phyloP scores from a whole-genome alignment of 2,888 invertebrate genomes.

The Saturnia japonica region DNA sequence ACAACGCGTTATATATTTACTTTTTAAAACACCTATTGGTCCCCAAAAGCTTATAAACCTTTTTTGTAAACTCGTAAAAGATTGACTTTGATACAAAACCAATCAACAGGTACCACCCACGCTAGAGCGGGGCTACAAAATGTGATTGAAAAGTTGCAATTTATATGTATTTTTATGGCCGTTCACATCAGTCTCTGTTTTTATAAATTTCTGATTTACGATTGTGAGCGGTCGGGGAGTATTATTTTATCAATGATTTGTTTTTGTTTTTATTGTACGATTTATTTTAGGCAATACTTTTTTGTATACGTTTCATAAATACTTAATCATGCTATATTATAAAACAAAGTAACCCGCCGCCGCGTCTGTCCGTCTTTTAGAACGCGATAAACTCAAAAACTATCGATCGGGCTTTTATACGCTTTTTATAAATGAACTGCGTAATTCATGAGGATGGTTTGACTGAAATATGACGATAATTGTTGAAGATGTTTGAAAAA shows the following conservation, averaged over 20 bases:
- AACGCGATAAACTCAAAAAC: no score
- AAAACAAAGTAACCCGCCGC: no score
- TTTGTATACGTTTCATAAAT: neutral
- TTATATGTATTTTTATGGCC: constrained; percentile 5
- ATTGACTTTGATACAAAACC: neutral
- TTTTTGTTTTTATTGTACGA: neutral
- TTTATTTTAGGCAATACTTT: neutral
- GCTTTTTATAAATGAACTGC: no score
- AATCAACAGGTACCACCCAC: constrained; percentile 8
- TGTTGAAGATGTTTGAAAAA: no score
- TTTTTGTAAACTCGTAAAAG: constrained; percentile 11
- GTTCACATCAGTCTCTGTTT: neutral
- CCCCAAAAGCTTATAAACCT: constrained; percentile 3
- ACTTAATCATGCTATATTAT: no score
- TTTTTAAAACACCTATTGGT: neutral
- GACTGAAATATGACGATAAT: no score
- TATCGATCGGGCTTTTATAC: no score
- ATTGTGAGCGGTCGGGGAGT: neutral
- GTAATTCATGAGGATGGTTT: no score
- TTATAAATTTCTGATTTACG: constrained; percentile 3
- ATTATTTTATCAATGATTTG: neutral
- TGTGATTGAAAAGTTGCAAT: neutral
- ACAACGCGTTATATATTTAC: neutral
- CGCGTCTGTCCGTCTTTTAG: no score
- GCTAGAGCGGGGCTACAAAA: neutral